Evolutionary conservation across 2,888 invertebrate species (phyloP).

Genomic region (Cyrtodaria siliqua): DNA sequence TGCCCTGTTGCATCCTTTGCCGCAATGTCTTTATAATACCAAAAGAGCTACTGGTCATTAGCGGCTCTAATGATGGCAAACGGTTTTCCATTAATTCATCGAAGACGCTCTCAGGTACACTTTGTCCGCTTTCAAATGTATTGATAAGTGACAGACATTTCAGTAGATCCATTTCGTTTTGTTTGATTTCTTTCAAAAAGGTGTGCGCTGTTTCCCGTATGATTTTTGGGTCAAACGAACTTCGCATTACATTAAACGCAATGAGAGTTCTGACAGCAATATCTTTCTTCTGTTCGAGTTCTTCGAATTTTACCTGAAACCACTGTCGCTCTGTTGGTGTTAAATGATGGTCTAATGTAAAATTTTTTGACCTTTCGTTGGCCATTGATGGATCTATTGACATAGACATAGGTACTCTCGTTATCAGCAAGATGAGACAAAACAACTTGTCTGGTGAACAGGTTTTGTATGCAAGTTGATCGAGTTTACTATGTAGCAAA

Average conservation of each 20-base stretch:
- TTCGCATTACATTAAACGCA: slow-evolving; percentile 50
- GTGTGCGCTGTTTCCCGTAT: slow-evolving; percentile 16
- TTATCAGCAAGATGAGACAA: slow-evolving; percentile 26
- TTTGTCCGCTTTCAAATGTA: slow-evolving; percentile 36
- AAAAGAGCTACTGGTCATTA: not conserved
- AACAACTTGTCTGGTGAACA: slow-evolving; percentile 22
- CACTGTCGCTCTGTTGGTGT: slow-evolving; percentile 28
- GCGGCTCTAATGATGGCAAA: not conserved
- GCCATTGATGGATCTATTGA: slow-evolving; percentile 6
- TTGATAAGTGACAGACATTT: slow-evolving; percentile 41
- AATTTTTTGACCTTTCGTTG: not conserved
- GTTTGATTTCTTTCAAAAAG: slow-evolving; percentile 22
- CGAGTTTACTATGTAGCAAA: slow-evolving; percentile 5
- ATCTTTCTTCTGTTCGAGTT: slow-evolving; percentile 27
- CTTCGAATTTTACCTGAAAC: slow-evolving; percentile 45
- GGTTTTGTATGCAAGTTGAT: slow-evolving; percentile 36
- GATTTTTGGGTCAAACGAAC: slow-evolving; percentile 30
- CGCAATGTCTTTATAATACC: not conserved
- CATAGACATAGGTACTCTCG: slow-evolving; percentile 34
- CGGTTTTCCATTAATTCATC: slow-evolving; percentile 19
- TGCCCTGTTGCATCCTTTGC: not conserved
- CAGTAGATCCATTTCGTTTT: slow-evolving; percentile 26
- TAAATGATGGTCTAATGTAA: slow-evolving; percentile 23
- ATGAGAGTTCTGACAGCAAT: slow-evolving; percentile 41
- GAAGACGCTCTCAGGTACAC: slow-evolving; percentile 32